Base-by-base conservation (phyloP, 2,797 vertebrate genomes). In the Gambusia yucatana region DNA sequence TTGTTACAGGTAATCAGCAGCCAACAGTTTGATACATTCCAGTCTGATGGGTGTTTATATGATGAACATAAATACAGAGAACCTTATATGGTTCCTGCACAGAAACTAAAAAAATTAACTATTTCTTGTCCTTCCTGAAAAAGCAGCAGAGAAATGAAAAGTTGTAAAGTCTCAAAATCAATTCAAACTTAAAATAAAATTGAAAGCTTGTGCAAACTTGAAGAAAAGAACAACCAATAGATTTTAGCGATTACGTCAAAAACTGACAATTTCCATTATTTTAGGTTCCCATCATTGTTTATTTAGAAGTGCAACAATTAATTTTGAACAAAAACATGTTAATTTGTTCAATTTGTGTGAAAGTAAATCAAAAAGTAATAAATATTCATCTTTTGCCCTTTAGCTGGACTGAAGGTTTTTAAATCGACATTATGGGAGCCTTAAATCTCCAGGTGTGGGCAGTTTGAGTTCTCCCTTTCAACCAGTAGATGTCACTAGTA, bases 401-500 rank as follows among this genome's bases (percentile, higher is more conserved):
- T 33, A 33, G 17, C 1, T 63, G 5, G 41, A 61, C 41, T 46
- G 28, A 52, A 69, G 1, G 4, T 46, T 8, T 72, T 48, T 33
- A 22, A 72, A 6, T 33, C 20, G 3, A 47, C n/a, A 30, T 46
- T 16, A 72, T 72, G n/a, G 2, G n/a, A 48, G 28, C 2, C 25
- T 20, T 17, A 33, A 10, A 22, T 36, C 8, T 20, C 9, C 73
- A 63, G 74, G 44, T 17, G 25, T 17, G 22, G 11, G 14, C 1
- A 30, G n/a, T 14, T 88, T 80, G 61, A 84, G 80, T 79, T 76
- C 0, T 22, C 3, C 9, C 16, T 8, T 2, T 69, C 75, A 1
- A 43, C 80, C 86, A 83, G 46, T 20, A 88, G 85, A 77, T 39
- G 78, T 6, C 73, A 59, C 84, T 72, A 61, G 55, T n/a, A 50